phyloP scores from a whole-genome alignment of 2,113 vertebrate genomes.

The Platichthys flesus region DNA sequence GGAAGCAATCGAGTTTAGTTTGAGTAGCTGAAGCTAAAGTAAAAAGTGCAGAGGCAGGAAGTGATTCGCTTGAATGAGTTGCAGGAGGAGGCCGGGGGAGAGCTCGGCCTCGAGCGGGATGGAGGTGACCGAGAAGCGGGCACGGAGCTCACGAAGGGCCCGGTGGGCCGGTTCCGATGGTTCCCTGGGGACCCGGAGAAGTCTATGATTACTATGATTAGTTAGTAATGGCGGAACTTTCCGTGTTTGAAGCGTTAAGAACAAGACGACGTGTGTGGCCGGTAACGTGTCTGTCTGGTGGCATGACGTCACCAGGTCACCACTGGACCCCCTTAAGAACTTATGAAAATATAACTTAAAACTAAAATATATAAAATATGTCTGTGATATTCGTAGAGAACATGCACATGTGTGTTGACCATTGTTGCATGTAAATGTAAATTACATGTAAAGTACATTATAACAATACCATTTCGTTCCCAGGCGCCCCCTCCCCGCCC shows the following conservation, averaged over 20 bases:
- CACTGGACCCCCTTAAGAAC: too few relatives aligned
- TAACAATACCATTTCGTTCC: too few relatives aligned
- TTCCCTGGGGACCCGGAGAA: too few relatives aligned
- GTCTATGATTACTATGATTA: not conserved
- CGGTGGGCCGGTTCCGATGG: not conserved
- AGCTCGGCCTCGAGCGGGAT: not conserved
- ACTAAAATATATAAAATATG: too few relatives aligned
- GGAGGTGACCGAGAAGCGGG: not conserved
- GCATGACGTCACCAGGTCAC: conserved; percentile 69
- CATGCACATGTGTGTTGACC: too few relatives aligned
- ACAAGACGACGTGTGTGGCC: conserved; percentile 62
- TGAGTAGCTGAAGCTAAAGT: conserved; percentile 42
- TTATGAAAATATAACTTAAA: too few relatives aligned
- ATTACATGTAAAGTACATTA: too few relatives aligned
- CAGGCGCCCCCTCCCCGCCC: too few relatives aligned
- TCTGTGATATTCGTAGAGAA: too few relatives aligned
- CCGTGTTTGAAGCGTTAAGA: conserved; percentile 3
- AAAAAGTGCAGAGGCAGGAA: conserved; percentile 71
- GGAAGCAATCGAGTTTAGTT: not conserved
- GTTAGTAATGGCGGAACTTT: conserved; percentile 11
- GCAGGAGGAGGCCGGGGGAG: conserved; percentile 34
- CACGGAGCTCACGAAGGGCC: not conserved
- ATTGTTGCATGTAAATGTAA: too few relatives aligned
- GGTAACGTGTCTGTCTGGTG: conserved; percentile 45
- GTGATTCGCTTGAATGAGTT: conserved; percentile 77